Evolutionary conservation across 2,113 vertebrate species (phyloP), one percentile per base, ranked within the genome.

Genomic region (Sebastes schlegelii): DNA sequence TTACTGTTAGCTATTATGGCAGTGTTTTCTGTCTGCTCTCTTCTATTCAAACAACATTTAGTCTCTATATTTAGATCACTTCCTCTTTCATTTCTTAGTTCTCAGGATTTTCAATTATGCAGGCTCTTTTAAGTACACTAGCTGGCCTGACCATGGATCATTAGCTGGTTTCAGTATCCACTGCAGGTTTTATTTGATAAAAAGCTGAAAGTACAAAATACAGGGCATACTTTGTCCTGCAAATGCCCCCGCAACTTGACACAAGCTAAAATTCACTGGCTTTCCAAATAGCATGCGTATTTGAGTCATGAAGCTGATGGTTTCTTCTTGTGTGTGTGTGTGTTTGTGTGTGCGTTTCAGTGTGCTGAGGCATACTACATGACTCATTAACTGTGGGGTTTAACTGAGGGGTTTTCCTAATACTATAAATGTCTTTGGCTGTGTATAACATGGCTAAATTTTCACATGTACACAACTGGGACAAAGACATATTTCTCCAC

Each of bases 51-150:
- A 86, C 42, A 75, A 65, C n/a, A 5, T 40, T 43, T 60, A n/a
- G 11, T 84, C 48, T 69, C 49, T 82, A 88, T 83, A 79, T 88
- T 74, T 86, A 87, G 80, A 70, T 69, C 19, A 49, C 40, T 58
- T 71, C 75, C 34, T 70, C 63, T 81, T 88, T 79, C 63, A 74
- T 74, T 79, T 43, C 57, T 74, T 6, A 13, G 40, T 67, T 76
- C 78, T 61, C 17, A 11, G 62, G 26, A 65, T 76, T 86, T 89
- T 87, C 54, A 84, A 82, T 83, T 65, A 88, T 81, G 46, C 77
- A 62, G 23, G 69, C 66, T 80, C 64, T 54, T 89, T 67, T 61
- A 83, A 80, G 80, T 78, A 40, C 12, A 83, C 60, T 23, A 57
- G 74, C 51, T 40, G 45, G 19, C 21, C 49, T 66, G 65, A 65